Percentiles rank a stretch among this genome's conserved stretches.
These are phyloP conservation scores for Oceanites oceanicus DNA, from an alignment of 2,113 vertebrate species.

Conservation along the genomic window DNA sequence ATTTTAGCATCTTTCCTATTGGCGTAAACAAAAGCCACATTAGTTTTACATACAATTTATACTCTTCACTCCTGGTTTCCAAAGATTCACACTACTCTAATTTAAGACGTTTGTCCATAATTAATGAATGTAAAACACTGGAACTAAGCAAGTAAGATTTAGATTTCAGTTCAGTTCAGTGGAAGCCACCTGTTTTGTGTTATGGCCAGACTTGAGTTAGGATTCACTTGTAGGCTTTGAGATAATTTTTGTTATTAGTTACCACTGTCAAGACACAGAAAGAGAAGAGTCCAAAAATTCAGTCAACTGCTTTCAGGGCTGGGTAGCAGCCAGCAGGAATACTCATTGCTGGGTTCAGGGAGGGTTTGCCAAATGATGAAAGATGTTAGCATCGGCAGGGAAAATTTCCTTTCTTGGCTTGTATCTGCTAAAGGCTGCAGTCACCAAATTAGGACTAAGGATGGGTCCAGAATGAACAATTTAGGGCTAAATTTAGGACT, in stretches of 20 bases:
- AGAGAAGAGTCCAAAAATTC: not conserved
- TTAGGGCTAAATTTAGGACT: constrained; percentile 34
- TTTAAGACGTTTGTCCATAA: not conserved
- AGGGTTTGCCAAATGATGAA: constrained; percentile 8
- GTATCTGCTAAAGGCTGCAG: not conserved
- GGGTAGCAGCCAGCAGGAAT: constrained; percentile 15
- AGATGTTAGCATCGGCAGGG: not conserved
- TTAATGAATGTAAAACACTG: not conserved
- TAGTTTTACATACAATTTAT: not conserved
- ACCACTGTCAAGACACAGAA: constrained; percentile 43
- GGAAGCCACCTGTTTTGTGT: not conserved
- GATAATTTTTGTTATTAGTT: constrained; percentile 30
- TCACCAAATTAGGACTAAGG: constrained; percentile 35
- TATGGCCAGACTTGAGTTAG: not conserved
- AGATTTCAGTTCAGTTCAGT: not conserved
- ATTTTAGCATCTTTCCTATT: not conserved
- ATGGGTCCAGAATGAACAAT: not conserved
- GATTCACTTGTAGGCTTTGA: not conserved
- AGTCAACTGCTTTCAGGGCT: not conserved
- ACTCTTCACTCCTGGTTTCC: not conserved
- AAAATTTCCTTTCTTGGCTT: constrained; percentile 57
- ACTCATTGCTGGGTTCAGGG: not conserved
- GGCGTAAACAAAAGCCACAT: not conserved
- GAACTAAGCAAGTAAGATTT: not conserved
- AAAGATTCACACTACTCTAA: not conserved